Conservation (phyloP, 2,113 vertebrate species). For the Pseudois nayaur region DNA sequence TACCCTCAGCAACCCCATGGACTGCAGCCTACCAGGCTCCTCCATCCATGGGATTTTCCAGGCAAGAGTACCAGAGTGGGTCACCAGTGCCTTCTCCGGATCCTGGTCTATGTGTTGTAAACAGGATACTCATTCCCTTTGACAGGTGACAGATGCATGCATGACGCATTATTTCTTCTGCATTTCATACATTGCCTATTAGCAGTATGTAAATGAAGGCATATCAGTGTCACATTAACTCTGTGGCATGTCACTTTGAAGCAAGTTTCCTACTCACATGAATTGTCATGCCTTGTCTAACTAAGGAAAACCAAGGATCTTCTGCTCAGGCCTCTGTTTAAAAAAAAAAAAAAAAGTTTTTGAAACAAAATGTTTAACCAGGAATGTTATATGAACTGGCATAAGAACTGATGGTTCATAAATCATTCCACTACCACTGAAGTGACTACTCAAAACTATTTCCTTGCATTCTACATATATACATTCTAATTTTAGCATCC, state of each 20-base stretch:
- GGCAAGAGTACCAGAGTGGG: not conserved
- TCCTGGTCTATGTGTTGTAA: not conserved
- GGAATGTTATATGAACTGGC: not conserved
- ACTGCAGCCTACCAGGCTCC: not conserved
- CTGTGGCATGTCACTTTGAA: not conserved
- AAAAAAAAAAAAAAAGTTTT: not conserved
- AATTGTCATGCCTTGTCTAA: not conserved
- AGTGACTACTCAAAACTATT: not conserved
- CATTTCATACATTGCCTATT: not conserved
- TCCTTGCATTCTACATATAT: not conserved
- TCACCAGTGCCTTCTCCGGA: not conserved
- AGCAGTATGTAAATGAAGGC: not conserved
- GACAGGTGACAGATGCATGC: not conserved
- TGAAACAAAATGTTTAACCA: not conserved
- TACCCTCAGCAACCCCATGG: not conserved
- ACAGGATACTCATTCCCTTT: not conserved
- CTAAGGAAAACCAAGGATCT: not conserved
- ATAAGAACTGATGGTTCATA: not conserved
- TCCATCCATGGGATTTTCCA: not conserved
- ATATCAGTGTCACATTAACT: not conserved
- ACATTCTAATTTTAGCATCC: conserved; percentile 38
- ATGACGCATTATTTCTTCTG: not conserved
- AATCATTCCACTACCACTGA: not conserved
- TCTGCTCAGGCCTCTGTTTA: not conserved
- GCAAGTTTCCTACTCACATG: not conserved